Evolutionary conservation across 2,797 vertebrate genomes (phyloP).

Genomic region (Acanthurus leucopareius): DNA sequence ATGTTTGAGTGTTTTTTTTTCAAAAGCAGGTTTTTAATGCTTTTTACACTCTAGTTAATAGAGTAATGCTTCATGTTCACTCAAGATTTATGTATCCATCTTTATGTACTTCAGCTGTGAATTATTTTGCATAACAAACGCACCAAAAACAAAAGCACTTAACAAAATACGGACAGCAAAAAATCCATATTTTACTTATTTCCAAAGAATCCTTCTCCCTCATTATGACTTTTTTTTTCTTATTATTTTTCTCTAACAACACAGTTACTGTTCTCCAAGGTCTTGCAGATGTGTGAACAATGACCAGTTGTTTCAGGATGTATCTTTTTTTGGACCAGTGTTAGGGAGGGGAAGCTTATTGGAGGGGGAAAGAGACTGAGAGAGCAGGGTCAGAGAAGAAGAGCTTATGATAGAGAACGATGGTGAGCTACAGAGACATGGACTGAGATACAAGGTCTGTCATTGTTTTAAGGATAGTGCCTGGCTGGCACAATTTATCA

Average conservation of each 20-base stretch:
- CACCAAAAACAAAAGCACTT: not conserved
- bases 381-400: not conserved
- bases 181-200: not conserved
- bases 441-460: constrained; percentile 44
- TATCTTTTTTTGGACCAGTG: not conserved
- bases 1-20: no score
- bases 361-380: not conserved
- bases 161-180: not conserved
- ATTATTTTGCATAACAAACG: not conserved
- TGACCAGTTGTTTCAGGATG: constrained; percentile 13
- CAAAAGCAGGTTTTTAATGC: no score
- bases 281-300: constrained; percentile 24
- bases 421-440: constrained; percentile 40
- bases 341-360: not conserved
- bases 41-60: not conserved
- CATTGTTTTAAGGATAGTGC: constrained; percentile 43
- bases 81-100: not conserved
- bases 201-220: constrained; percentile 4
- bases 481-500: constrained; percentile 50
- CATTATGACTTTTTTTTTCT: not conserved
- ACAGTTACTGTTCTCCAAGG: not conserved
- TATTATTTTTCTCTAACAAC: not conserved
- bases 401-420: constrained; percentile 43
- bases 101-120: not conserved
- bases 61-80: not conserved